Evolutionary conservation across 2,113 vertebrate species (phyloP), one percentile per base, ranked within the genome.

Genomic region (Antechinus flavipes): DNA sequence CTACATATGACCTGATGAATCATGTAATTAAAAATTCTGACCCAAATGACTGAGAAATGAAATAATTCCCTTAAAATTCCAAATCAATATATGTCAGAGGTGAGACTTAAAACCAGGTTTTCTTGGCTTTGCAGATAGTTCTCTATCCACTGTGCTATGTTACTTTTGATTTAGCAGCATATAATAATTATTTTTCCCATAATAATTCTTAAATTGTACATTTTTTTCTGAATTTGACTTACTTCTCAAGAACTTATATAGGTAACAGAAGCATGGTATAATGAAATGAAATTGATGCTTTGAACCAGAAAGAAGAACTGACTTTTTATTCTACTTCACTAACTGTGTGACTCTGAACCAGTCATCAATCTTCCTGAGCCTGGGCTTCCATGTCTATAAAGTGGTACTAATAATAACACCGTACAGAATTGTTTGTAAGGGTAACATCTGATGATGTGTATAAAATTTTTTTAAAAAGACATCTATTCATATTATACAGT

Each of bases 261-360:
- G 16, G 68, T 23, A 0, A 0, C n/a, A 42, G 11, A 2, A 30
- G 2, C 5, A 76, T n/a, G 4, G 35, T n/a, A 42, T 42, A n/a
- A 22, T 84, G 68, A 16, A 84, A 84, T 84, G 68, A 6, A 8
- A 84, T 16, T 84, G 14, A 84, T 22, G n/a, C n/a, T 84, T 84
- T 35, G 35, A 42, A 1, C 5, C n/a, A 84, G 6, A 19, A 84
- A 84, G 19, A 42, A 84, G 5, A 42, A 5, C 6, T n/a, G 68
- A 9, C 35, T 8, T 42, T 19, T 42, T 42, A 84, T 84, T 84
- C n/a, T 42, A 8, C 16, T 22, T 42, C n/a, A 42, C 68, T 84
- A 42, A 9, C 68, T 23, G 68, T 42, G 30, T 68, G 61, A 68
- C 61, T 68, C 30, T 76, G 61, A 12, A 76, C 35, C 4, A 76